Percentiles rank a stretch among this genome's conserved stretches.
phyloP scores from a whole-genome alignment of 2,797 vertebrate genomes.

The Podargus strigoides region DNA sequence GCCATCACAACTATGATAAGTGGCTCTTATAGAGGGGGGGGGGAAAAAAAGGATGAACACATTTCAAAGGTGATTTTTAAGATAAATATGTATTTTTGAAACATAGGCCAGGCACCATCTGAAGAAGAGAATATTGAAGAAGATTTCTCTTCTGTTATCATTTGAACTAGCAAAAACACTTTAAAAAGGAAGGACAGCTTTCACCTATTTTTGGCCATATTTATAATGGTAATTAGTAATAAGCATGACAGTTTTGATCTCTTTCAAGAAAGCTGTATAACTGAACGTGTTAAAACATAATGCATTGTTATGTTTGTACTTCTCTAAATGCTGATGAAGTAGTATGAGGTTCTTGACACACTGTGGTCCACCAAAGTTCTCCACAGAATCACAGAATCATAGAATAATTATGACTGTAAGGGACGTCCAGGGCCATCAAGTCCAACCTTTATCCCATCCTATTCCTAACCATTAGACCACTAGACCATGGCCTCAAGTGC shows the following conservation, averaged over 20 bases:
- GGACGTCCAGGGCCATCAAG: too few relatives aligned
- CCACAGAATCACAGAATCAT: too few relatives aligned
- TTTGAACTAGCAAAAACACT: neutral
- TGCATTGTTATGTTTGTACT: neutral
- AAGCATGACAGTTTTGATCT: neutral
- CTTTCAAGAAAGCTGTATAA: neutral
- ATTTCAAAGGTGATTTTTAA: neutral
- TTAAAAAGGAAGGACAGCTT: neutral
- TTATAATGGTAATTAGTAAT: neutral
- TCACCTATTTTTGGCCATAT: neutral
- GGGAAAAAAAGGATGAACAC: neutral
- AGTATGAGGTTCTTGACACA: too few relatives aligned
- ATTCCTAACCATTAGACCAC: too few relatives aligned
- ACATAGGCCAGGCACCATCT: neutral
- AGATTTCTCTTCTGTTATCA: neutral
- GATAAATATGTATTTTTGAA: neutral
- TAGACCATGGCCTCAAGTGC: too few relatives aligned
- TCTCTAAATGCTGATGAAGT: too few relatives aligned
- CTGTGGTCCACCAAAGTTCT: too few relatives aligned
- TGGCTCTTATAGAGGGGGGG: too few relatives aligned
- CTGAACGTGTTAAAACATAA: neutral
- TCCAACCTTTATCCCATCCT: too few relatives aligned
- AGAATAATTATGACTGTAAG: too few relatives aligned
- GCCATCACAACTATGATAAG: neutral
- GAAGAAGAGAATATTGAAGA: neutral